Evolutionary conservation across 2,888 invertebrate species (phyloP).

Genomic region (Sicus ferrugineus): DNA sequence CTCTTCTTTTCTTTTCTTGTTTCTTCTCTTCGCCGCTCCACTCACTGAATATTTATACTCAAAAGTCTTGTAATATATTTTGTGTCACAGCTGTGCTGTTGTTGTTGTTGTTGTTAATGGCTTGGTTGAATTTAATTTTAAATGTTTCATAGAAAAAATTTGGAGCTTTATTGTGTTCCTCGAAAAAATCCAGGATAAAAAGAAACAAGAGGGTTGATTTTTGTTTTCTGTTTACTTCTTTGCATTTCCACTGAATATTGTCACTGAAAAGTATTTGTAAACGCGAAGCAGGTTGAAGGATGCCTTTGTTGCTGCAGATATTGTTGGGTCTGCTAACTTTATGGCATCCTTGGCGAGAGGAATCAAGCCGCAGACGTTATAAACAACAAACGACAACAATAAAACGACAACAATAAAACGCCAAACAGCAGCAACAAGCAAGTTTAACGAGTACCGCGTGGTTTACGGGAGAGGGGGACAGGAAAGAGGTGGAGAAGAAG

Average conservation of each 20-base stretch:
- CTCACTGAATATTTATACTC: too few species aligned
- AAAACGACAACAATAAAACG: background rate
- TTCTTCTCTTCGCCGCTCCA: background rate
- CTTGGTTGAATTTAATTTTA: constrained; percentile 33
- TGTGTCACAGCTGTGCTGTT: constrained; percentile 12
- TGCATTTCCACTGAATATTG: background rate
- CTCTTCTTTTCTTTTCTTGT: background rate
- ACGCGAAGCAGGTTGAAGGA: background rate
- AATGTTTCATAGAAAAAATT: constrained; percentile 7
- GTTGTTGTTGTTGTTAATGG: constrained; percentile 21
- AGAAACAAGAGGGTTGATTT: background rate
- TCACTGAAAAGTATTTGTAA: background rate
- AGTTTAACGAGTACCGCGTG: background rate
- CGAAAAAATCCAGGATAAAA: background rate
- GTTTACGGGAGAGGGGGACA: background rate
- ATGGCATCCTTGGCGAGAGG: constrained; percentile 12
- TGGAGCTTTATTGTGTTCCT: background rate
- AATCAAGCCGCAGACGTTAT: constrained; percentile 55
- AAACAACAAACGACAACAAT: constrained; percentile 46
- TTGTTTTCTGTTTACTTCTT: background rate
- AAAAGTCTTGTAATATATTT: background rate
- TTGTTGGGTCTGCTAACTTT: constrained; percentile 2
- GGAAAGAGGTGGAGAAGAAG: background rate
- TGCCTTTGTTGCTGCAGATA: background rate
- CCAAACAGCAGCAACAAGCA: background rate